Evolutionary conservation across 1,140 invertebrate genomes (phyloP).

Genomic region (Globodera rostochiensis): DNA sequence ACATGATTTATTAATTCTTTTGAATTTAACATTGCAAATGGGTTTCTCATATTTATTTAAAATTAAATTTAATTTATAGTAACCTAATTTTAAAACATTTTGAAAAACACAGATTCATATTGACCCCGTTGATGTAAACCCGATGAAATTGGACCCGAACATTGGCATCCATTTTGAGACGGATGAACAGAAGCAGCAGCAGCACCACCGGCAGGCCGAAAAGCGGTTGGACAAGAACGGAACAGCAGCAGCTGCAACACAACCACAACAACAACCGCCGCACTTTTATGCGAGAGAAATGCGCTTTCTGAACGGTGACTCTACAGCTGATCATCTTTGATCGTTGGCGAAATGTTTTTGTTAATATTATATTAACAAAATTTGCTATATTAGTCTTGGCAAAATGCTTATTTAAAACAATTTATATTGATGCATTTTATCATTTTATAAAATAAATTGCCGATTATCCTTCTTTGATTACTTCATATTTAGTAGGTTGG

Average conservation of each 20-base stretch:
- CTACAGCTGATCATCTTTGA: slow-evolving; percentile 37
- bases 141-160: slow-evolving; percentile 46
- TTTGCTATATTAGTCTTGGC: too few species aligned
- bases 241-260: slow-evolving; percentile 5
- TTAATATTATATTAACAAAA: too few species aligned
- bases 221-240: slow-evolving; percentile 3
- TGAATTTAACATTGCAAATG: too few species aligned
- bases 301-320: slow-evolving; percentile 54
- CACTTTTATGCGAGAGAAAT: slow-evolving; percentile 53
- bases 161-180: slow-evolving; percentile 41
- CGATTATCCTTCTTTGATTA: too few species aligned
- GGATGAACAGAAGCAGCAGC: not conserved
- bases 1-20: too few species aligned
- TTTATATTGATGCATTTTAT: too few species aligned
- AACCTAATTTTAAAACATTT: too few species aligned
- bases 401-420: too few species aligned
- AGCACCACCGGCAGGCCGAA: not conserved
- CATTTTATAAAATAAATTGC: too few species aligned
- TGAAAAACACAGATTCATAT: slow-evolving; percentile 22
- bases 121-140: slow-evolving; percentile 17
- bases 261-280: slow-evolving; percentile 6
- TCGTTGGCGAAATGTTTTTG: not conserved
- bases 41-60: too few species aligned
- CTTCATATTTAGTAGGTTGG: too few species aligned
- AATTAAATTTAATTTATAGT: too few species aligned